These are phyloP conservation scores for Drosophila rhopaloa DNA, from an alignment of 1,140 invertebrate genomes.

Conservation along the genomic window DNA sequence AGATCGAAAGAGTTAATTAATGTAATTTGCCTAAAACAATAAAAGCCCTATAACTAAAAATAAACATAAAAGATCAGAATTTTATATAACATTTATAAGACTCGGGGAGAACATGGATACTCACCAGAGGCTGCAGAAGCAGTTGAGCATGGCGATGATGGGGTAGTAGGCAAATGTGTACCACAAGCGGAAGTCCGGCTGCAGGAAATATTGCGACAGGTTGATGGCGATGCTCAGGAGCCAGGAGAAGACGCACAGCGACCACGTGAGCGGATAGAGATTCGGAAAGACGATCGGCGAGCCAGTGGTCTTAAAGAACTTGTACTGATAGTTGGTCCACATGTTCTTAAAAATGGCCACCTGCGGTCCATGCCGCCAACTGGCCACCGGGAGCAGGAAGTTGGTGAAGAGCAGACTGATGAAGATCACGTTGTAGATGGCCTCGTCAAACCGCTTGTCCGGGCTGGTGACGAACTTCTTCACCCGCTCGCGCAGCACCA, in stretches of 20 bases:
- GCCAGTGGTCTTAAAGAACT: conserved; percentile 88
- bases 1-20: background rate
- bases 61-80: too few species aligned
- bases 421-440: conserved; percentile 89
- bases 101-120: background rate
- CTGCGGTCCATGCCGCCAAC: conserved; percentile 88
- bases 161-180: conserved; percentile 89
- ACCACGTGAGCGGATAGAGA: conserved; percentile 87
- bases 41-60: too few species aligned
- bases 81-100: too few species aligned
- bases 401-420: conserved; percentile 89
- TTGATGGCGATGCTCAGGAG: conserved; percentile 87
- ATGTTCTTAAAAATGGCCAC: conserved; percentile 90
- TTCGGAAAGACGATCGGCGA: conserved; percentile 88
- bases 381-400: conserved; percentile 88
- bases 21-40: background rate
- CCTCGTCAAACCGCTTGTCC: conserved; percentile 89
- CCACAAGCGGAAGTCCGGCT: conserved; percentile 88
- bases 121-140: conserved; percentile 88
- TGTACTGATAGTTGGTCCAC: conserved; percentile 90
- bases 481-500: conserved; percentile 86
- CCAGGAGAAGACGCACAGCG: conserved; percentile 88
- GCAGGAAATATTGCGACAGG: conserved; percentile 88
- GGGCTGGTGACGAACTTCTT: conserved; percentile 86
- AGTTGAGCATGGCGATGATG: conserved; percentile 89